Conservation (phyloP, 2,888 invertebrate species). For the Chrysotoxum bicinctum region DNA sequence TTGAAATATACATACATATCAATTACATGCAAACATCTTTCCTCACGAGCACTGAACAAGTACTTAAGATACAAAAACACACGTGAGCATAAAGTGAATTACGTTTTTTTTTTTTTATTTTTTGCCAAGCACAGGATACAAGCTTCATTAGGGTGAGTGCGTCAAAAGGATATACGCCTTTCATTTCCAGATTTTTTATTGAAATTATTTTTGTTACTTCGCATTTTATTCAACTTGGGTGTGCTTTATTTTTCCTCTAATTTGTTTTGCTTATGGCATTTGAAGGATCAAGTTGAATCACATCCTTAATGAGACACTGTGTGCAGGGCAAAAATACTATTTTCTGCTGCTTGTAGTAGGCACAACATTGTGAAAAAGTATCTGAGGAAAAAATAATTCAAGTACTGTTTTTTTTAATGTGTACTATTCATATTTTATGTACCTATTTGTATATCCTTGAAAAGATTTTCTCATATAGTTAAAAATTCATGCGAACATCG, state of each 20-base stretch:
- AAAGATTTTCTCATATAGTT: background rate
- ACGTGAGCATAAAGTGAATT: background rate
- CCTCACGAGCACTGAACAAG: background rate
- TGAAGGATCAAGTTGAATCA: constrained; percentile 28
- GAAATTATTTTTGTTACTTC: constrained; percentile 15
- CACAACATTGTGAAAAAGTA: background rate
- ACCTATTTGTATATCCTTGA: background rate
- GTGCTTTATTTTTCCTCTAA: constrained; percentile 6
- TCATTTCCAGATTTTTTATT: background rate
- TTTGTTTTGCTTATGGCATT: constrained; percentile 18
- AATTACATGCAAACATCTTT: background rate
- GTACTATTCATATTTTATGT: background rate
- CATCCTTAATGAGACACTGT: constrained; percentile 36
- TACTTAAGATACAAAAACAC: background rate
- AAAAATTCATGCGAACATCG: constrained; percentile 20
- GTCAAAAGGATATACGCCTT: background rate
- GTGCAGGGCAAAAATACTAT: background rate
- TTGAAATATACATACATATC: background rate
- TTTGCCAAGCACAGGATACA: background rate
- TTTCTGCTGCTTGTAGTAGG: background rate
- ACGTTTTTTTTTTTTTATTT: background rate
- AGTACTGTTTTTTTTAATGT: background rate
- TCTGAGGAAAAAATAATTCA: background rate
- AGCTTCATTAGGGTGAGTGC: constrained; percentile 15
- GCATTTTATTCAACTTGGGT: background rate